A percentile compares a stretch with the other conserved stretches of the same genome.
Conservation (phyloP, 1,140 invertebrate species). For the Trichonephila clavipes region DNA sequence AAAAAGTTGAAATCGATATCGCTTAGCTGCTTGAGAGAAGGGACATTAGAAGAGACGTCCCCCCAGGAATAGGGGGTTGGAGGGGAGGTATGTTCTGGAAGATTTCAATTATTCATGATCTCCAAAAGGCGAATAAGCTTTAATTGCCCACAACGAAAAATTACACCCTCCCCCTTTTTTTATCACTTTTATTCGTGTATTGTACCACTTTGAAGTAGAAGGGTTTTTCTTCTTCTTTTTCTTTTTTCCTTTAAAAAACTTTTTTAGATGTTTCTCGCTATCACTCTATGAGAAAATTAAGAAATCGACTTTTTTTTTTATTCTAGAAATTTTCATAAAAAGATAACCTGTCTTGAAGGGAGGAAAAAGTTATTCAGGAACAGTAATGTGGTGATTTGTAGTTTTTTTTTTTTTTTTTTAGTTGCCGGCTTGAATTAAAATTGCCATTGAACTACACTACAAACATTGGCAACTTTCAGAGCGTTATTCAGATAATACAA, state of each 20-base stretch:
- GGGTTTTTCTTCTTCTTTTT: too few species aligned
- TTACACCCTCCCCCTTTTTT: background rate
- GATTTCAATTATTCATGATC: conserved; percentile 60
- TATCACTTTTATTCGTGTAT: background rate
- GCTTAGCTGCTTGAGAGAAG: conserved; percentile 14
- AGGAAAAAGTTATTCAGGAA: too few species aligned
- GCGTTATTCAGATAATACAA: too few species aligned
- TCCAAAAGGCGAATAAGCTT: conserved; percentile 13
- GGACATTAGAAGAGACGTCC: conserved; percentile 28
- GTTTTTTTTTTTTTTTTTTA: too few species aligned
- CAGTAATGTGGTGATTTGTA: too few species aligned
- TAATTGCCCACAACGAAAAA: conserved; percentile 27
- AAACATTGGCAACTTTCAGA: too few species aligned
- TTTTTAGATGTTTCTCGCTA: background rate
- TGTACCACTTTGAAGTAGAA: background rate
- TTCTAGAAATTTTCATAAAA: too few species aligned
- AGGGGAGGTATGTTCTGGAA: background rate
- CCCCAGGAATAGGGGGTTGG: background rate
- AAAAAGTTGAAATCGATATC: conserved; percentile 57
- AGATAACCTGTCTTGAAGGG: too few species aligned
- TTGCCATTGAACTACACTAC: too few species aligned
- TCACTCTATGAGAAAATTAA: background rate
- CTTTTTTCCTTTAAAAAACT: background rate
- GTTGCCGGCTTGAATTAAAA: too few species aligned
- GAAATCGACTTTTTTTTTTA: background rate